phyloP scores from a whole-genome alignment of 2,888 invertebrate genomes.

The Callyntrura guangdongensis region DNA sequence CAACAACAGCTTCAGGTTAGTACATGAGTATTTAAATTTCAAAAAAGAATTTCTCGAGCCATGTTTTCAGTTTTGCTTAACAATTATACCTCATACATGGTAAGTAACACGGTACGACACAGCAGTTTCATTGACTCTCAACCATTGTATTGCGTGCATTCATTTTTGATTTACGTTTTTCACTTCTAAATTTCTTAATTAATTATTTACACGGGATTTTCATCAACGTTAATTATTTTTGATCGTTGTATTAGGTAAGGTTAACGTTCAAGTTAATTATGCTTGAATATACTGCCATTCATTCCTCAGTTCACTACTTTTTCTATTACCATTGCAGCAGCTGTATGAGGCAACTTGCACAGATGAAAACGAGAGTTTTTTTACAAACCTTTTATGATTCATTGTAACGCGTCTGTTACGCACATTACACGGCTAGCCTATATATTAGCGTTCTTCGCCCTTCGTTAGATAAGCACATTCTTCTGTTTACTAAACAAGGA shows the following conservation, averaged over 20 bases:
- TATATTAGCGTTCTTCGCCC: constrained; percentile 41
- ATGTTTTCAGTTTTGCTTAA: no score
- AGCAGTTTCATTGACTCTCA: no score
- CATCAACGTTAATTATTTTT: constrained; percentile 6
- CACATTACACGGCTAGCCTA: constrained; percentile 38
- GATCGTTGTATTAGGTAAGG: neutral
- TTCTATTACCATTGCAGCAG: no score
- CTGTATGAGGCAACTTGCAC: constrained; percentile 47
- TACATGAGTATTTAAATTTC: no score
- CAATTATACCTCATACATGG: no score
- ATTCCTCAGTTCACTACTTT: no score
- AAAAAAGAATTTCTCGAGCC: no score
- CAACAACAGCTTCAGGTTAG: no score
- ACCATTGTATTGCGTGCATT: no score
- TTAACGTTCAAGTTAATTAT: no score
- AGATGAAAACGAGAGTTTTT: constrained; percentile 68
- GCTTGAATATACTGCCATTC: no score
- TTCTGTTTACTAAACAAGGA: neutral
- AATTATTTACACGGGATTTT: neutral
- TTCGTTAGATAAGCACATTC: neutral
- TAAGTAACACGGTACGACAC: no score
- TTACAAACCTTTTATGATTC: neutral
- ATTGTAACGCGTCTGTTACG: neutral
- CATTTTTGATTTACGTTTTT: neutral
- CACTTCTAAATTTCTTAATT: neutral